Evolutionary conservation across 1,140 invertebrate species (phyloP), one percentile per base, ranked within the genome.

Genomic region (Camponotus pennsylvanicus): DNA sequence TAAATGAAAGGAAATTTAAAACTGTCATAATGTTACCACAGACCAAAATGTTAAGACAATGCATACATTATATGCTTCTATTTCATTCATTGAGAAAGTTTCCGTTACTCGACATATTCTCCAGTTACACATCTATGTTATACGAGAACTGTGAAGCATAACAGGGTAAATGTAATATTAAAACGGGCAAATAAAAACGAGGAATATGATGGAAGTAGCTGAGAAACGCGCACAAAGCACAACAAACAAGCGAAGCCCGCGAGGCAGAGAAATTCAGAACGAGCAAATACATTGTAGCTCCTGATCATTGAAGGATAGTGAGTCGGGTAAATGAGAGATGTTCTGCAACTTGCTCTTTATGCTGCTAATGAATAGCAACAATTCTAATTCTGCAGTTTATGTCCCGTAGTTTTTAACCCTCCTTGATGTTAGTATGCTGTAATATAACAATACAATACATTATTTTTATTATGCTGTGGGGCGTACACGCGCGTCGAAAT

Each of bases 281-380:
- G 40, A 15, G 69, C 15, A 82, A 73, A 73, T 7, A 57, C 52
- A 73, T 73, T 83, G 79, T 37, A 73, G 69, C 79, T 73, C 40
- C 79, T 83, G 79, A 83, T 83, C 79, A 83, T 83, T 73, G 79
- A 27, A 61, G 69, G 27, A 83, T 73, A 83, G 67, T 61, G 69
- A 83, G 52, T 40, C 45, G 18, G n/a, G 40, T 83, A 83, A 83
- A 83, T 71, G 77, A 21, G 13, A 57, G 40, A 75, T 83, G 45
- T 75, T 83, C 69, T 13, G 55, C 55, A 71, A 73, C 69, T 83
- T 73, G 67, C 40, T 83, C 55, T 83, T 83, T 83, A 75, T 83
- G n/a, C 40, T 52, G 55, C 40, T 83, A 83, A 83, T 61, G 69
- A 83, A 83, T 83, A 83, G 69, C 55, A 73, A 83, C 67, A 73